Base-by-base conservation (phyloP, 2,113 vertebrate genomes). In the Pelusios castaneus region DNA sequence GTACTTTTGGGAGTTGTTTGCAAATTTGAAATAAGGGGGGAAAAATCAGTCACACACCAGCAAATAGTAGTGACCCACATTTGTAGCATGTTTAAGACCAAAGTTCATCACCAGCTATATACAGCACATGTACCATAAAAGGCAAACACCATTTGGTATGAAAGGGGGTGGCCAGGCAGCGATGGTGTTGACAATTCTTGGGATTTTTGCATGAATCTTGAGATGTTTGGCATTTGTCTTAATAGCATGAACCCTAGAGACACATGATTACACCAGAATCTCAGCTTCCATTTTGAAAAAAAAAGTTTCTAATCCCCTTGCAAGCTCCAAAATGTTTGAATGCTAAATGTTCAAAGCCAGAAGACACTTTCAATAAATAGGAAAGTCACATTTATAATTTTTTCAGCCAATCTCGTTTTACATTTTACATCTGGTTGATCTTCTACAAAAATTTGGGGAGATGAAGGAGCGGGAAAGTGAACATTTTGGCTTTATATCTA, bases 1-100 rank as follows among this genome's bases (percentile, higher is more conserved):
- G 56, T 27, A 58, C 27, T 10, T 58, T 58, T 58, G 27, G 25
- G 56, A 58, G 56, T 29, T 29, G 56, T 58, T 58, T 58, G 27
- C 25, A 58, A 58, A 27, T 58, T 58, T 58, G 5, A 29, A 0
- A 0, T 4, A 29, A 80, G 5, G 51, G 47, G 70, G 63, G 56
- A 82, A 80, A 29, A 85, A 29, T 58, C 56, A 58, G 27, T 58
- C 27, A 29, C 27, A 58, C 27, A 58, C 55, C 10, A 29, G 56
- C 56, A 58, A 29, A 29, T 29, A 58, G 56, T 29, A 58, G 25
- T 29, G 11, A 58, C 56, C 10, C 56, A 56, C 10, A 10, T 27
- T 3, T 2, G 73, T 73, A 81, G 51, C 24, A 83, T 47, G 1
- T 63, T 34, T 52, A 55, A 80, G 11, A 10, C 14, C 16, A 77